Conservation (phyloP, 2,797 vertebrate genomes). For the Rachycentron canadum region DNA sequence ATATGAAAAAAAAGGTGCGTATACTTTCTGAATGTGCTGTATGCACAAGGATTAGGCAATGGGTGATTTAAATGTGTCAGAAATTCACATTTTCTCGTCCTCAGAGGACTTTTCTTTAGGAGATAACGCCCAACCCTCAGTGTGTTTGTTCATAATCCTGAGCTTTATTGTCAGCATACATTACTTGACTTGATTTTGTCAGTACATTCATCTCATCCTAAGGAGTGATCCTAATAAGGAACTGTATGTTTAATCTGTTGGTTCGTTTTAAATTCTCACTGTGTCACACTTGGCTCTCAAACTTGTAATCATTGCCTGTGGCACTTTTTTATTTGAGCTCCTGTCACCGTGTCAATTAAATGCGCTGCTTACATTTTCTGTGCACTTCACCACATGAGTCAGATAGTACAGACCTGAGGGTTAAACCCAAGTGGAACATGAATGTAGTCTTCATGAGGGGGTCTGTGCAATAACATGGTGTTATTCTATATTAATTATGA, state of each 20-base stretch:
- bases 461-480: slow-evolving; percentile 11
- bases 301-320: slow-evolving; percentile 35
- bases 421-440: slow-evolving; percentile 17
- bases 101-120: not conserved
- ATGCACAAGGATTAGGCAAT: not conserved
- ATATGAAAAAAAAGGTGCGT: no score
- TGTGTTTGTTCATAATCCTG: slow-evolving; percentile 20
- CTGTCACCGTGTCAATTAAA: slow-evolving; percentile 39
- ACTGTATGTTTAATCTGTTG: slow-evolving; percentile 39
- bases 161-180: slow-evolving; percentile 12
- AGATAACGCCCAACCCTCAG: not conserved
- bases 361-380: slow-evolving; percentile 40
- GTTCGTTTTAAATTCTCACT: slow-evolving; percentile 1
- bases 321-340: not conserved
- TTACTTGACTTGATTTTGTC: not conserved
- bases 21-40: no score
- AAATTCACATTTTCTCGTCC: slow-evolving; percentile 9
- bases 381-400: slow-evolving; percentile 36
- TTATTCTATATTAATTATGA: not conserved
- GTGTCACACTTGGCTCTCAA: slow-evolving; percentile 17
- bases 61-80: not conserved
- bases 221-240: not conserved
- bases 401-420: slow-evolving; percentile 12
- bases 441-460: not conserved
- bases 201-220: slow-evolving; percentile 5